Conservation (phyloP, 2,113 vertebrate species). For the Gadus macrocephalus region DNA sequence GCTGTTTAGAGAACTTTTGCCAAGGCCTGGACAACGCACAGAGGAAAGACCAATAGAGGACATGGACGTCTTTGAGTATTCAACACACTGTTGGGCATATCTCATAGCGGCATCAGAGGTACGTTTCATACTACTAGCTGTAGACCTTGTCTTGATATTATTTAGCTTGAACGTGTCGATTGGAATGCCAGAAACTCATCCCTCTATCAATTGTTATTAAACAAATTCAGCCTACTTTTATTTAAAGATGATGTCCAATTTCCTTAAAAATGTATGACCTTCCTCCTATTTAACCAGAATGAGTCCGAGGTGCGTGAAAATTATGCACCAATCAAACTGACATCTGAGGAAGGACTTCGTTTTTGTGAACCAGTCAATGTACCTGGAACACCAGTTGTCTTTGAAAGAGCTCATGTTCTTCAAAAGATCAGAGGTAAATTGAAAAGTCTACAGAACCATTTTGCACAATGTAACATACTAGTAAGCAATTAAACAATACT, state of each 20-base stretch:
- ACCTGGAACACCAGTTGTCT: slow-evolving; percentile 42
- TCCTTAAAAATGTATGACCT: no score
- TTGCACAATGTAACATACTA: no score
- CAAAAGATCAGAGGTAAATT: slow-evolving; percentile 51
- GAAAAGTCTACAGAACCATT: no score
- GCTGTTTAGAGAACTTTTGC: slow-evolving; percentile 62
- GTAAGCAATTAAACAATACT: no score
- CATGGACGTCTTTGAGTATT: slow-evolving; percentile 56
- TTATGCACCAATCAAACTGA: slow-evolving; percentile 38
- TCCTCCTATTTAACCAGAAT: slow-evolving; percentile 30
- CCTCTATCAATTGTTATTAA: background rate
- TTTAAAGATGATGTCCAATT: no score
- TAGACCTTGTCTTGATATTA: background rate
- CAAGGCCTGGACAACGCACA: slow-evolving; percentile 16
- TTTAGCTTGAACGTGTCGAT: background rate
- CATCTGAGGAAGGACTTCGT: slow-evolving; percentile 18
- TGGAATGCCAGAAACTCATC: no score
- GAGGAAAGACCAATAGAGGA: slow-evolving; percentile 39
- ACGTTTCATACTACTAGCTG: background rate
- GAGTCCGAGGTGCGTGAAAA: slow-evolving; percentile 27
- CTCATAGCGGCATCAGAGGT: slow-evolving; percentile 37
- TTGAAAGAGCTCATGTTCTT: slow-evolving; percentile 44
- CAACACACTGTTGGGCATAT: slow-evolving; percentile 59
- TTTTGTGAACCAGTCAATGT: slow-evolving; percentile 57
- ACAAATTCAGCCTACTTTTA: no score